A percentile compares a stretch with the other conserved stretches of the same genome.
These are phyloP conservation scores for Apodemus sylvaticus DNA, from an alignment of 2,113 vertebrate genomes.

Conservation along the genomic window DNA sequence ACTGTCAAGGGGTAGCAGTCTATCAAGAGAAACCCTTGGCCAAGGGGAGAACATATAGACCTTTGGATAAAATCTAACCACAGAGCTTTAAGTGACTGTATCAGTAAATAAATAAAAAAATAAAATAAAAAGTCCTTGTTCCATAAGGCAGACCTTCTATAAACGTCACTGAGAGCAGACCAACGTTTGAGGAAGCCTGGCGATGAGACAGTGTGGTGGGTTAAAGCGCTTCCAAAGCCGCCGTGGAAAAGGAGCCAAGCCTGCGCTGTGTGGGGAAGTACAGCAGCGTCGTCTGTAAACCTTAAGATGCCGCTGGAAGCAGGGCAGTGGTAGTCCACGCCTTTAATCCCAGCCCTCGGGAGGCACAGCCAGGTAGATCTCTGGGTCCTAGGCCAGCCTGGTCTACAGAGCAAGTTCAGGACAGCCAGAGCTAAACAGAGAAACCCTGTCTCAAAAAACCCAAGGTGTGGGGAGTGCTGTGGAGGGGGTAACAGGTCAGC, in stretches of 20 bases:
- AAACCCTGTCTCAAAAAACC: not conserved
- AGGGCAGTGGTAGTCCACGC: accelerated
- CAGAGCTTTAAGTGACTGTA: not conserved
- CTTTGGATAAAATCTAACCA: not conserved
- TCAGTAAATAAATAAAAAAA: not conserved
- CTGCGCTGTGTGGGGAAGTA: too few relatives aligned
- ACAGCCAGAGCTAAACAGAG: not conserved
- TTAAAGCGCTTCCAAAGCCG: not conserved
- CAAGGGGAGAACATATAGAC: not conserved
- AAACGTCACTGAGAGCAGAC: not conserved
- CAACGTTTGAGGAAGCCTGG: not conserved
- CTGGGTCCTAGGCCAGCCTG: not conserved
- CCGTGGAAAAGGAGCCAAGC: not conserved
- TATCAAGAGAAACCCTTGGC: not conserved
- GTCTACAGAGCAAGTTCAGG: not conserved
- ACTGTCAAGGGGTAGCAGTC: not conserved
- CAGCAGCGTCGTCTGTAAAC: not conserved
- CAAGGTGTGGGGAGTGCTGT: not conserved
- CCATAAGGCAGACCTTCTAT: not conserved
- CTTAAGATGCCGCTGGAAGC: not conserved
- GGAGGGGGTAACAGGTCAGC: not conserved
- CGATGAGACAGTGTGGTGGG: not conserved
- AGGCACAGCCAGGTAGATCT: not conserved
- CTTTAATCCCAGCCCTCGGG: not conserved
- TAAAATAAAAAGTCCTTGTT: not conserved